Conservation (phyloP, 2,113 vertebrate species). For the Oryzias melastigma region DNA sequence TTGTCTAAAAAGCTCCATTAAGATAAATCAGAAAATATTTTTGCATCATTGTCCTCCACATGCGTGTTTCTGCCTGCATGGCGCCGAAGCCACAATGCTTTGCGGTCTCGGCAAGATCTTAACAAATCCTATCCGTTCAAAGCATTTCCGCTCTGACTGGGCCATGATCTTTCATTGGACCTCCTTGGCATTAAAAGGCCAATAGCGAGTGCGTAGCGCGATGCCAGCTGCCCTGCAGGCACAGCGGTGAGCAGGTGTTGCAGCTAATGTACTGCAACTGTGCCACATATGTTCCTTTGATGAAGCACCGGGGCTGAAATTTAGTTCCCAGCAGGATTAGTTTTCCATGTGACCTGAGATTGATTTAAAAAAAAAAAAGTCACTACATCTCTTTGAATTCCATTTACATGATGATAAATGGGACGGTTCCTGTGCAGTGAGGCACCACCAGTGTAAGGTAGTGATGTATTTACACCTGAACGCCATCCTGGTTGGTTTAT, state of each 20-base stretch:
- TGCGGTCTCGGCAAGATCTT: conserved; percentile 34
- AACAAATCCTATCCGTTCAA: conserved; percentile 43
- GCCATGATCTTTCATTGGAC: conserved; percentile 30
- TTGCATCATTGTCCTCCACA: conserved; percentile 12
- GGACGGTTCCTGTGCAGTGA: not conserved
- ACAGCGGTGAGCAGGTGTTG: not conserved
- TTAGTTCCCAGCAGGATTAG: not conserved
- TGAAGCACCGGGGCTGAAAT: not conserved
- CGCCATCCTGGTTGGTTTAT: not conserved
- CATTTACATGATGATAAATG: not conserved
- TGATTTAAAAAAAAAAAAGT: not conserved
- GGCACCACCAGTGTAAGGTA: not conserved
- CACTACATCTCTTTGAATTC: too few relatives aligned
- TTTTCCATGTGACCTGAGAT: not conserved
- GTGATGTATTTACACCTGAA: not conserved
- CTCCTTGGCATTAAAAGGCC: conserved; percentile 21
- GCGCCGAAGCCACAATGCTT: conserved; percentile 28
- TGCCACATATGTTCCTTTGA: not conserved
- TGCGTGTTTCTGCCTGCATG: conserved; percentile 16
- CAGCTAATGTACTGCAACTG: not conserved
- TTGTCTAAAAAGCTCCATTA: too few relatives aligned
- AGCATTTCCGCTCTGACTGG: conserved; percentile 12
- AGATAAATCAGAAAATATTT: too few relatives aligned
- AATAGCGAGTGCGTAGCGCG: not conserved
- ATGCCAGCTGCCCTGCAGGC: not conserved